These are phyloP conservation scores for Megalops atlanticus DNA, from an alignment of 2,113 vertebrate genomes.

Conservation along the genomic window DNA sequence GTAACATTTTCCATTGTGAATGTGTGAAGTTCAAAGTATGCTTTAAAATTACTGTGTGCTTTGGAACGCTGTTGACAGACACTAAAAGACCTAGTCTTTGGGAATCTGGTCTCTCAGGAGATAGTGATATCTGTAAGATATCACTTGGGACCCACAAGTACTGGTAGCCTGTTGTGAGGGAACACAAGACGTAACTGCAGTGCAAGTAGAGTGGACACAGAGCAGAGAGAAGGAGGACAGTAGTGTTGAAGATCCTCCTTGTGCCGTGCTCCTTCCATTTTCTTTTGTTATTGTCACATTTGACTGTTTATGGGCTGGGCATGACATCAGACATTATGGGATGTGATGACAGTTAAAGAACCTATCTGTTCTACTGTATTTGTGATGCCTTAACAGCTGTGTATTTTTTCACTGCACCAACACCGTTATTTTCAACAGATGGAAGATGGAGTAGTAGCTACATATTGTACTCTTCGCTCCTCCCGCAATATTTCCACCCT, in stretches of 20 bases:
- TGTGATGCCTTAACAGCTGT: background rate
- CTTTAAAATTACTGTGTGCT: background rate
- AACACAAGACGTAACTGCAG: background rate
- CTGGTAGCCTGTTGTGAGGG: background rate
- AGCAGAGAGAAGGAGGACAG: too few relatives aligned
- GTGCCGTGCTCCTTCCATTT: too few relatives aligned
- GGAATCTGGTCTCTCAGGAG: background rate
- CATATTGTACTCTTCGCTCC: background rate
- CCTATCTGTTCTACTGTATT: background rate
- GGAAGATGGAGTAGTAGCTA: background rate
- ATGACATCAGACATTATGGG: background rate
- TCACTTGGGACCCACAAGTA: background rate
- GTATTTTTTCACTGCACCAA: background rate
- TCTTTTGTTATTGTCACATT: background rate
- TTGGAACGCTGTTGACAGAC: too few relatives aligned
- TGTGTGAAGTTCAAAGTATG: too few relatives aligned
- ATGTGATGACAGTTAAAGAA: background rate
- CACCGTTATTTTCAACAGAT: background rate
- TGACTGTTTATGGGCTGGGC: background rate
- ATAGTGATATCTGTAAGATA: constrained; percentile 3
- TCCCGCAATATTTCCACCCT: background rate
- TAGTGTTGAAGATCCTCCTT: background rate
- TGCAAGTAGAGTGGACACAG: background rate
- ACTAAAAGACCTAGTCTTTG: too few relatives aligned
- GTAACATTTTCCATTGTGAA: too few relatives aligned